Base-by-base conservation (phyloP, 2,888 invertebrate genomes). In the Hydroisotoma schaefferi region DNA sequence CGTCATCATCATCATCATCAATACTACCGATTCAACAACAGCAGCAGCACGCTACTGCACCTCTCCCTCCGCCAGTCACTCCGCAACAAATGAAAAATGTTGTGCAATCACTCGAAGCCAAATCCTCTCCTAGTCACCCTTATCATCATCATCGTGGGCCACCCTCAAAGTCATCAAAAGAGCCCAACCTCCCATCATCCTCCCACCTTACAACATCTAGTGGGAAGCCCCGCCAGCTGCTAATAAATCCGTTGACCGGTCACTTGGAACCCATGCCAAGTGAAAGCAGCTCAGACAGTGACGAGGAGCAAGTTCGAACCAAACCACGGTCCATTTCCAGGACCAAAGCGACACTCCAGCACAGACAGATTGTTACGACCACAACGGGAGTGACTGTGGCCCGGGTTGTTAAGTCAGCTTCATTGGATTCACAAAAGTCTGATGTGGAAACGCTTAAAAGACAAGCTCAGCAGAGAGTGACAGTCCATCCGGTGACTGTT, bases 231-330 rank as follows among this genome's bases (percentile, higher is more conserved):
- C 83, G 85, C 74, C 88, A 88, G 79, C 89, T 88, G 80, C 84
- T 93, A 46, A 90, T 93, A 72, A 94, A 93, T 80, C 92, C 93
- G 0, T 81, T 92, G 65, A 92, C 93, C 67, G 89, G 91, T 40
- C 75, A 90, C 75, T 81, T 93, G 74, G 92, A 92, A 74, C 85
- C 87, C 2, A 87, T 88, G 78, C 85, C 86, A 27, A 83, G 83
- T 72, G 84, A 84, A 52, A 84, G 84, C 63, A 82, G 81, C 65
- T 84, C 84, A 1, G 85, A 86, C 70, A 79, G 82, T 65, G 81
- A 81, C 64, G 86, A 86, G 69, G 81, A 81, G 64, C 43, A 23
- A 29, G 20, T 48, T 23, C 28, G 51, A 51, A 51, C n/a, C n/a
- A 40, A 22, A 48, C 43, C 3, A 20, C 6, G 29, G 20, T 12